Percentiles rank a stretch among this genome's conserved stretches.
These are phyloP conservation scores for Aramus guarauna DNA, from an alignment of 2,113 vertebrate genomes.

Conservation along the genomic window DNA sequence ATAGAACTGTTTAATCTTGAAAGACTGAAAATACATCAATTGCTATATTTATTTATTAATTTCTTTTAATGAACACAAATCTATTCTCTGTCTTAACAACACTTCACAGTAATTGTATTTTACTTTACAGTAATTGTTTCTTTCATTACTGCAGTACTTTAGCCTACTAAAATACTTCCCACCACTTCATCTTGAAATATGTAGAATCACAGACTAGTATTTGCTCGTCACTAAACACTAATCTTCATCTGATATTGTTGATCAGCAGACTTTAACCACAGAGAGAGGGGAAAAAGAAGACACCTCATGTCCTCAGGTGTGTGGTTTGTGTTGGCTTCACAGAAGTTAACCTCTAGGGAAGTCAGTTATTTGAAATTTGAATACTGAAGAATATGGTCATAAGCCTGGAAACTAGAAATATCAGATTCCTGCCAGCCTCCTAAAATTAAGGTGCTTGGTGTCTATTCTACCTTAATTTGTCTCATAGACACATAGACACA, in stretches of 20 bases:
- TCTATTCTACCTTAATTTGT: background rate
- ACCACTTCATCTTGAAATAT: background rate
- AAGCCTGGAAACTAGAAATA: background rate
- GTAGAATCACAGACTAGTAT: background rate
- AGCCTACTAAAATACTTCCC: background rate
- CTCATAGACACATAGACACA: background rate
- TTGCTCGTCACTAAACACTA: background rate
- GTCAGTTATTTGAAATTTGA: background rate
- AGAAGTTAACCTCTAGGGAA: background rate
- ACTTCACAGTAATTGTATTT: background rate
- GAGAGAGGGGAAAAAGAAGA: background rate
- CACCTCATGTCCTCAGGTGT: fast-evolving
- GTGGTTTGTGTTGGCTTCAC: background rate
- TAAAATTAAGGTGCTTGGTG: background rate
- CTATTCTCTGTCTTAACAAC: background rate
- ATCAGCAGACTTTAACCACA: background rate
- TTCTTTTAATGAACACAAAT: background rate
- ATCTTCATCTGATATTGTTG: background rate
- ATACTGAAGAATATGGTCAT: background rate
- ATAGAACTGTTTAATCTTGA: background rate
- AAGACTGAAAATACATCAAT: background rate
- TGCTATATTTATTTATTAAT: background rate
- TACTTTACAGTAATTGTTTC: background rate
- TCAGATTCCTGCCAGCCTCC: background rate
- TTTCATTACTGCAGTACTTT: background rate